Percentiles rank a stretch among this genome's conserved stretches.
Conservation (phyloP, 1,140 invertebrate genomes). For the Macrobrachium rosenbergii region DNA sequence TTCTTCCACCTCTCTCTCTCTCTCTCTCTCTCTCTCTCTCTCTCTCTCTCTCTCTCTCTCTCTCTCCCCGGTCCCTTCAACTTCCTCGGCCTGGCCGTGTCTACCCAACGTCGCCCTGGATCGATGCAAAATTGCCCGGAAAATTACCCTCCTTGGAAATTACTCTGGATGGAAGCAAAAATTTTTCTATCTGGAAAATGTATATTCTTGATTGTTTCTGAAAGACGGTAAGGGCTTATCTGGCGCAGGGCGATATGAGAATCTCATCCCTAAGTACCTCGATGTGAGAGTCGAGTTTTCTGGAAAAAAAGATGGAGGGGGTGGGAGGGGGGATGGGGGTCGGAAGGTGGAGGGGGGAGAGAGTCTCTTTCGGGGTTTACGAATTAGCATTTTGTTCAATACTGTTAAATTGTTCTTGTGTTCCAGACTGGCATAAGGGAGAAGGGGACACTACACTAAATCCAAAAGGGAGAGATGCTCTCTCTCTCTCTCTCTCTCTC, state of each 20-base stretch:
- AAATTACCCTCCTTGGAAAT: conserved; percentile 47
- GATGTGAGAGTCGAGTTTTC: not conserved
- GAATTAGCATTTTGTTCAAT: too few relatives aligned
- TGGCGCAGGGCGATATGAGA: not conserved
- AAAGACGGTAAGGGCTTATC: conserved; percentile 15
- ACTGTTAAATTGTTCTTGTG: too few relatives aligned
- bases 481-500: too few relatives aligned
- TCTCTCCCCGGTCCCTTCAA: not conserved
- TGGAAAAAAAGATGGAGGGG: not conserved
- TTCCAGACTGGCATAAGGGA: too few relatives aligned
- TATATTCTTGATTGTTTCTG: conserved; percentile 52
- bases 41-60: not conserved
- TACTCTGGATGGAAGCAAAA: conserved; percentile 49
- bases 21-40: conserved; percentile 7
- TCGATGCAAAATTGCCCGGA: conserved; percentile 45
- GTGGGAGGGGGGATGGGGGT: too few relatives aligned
- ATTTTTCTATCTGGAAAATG: conserved; percentile 45
- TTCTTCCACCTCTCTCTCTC: not conserved
- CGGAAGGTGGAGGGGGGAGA: too few relatives aligned
- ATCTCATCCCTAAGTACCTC: not conserved
- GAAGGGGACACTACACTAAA: too few relatives aligned
- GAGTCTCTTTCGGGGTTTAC: too few relatives aligned
- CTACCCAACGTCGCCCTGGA: conserved; percentile 1
- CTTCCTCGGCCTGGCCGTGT: not conserved
- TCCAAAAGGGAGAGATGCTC: too few relatives aligned